Conservation (phyloP, 2,888 invertebrate genomes). For the Strigamia transsilvanica region DNA sequence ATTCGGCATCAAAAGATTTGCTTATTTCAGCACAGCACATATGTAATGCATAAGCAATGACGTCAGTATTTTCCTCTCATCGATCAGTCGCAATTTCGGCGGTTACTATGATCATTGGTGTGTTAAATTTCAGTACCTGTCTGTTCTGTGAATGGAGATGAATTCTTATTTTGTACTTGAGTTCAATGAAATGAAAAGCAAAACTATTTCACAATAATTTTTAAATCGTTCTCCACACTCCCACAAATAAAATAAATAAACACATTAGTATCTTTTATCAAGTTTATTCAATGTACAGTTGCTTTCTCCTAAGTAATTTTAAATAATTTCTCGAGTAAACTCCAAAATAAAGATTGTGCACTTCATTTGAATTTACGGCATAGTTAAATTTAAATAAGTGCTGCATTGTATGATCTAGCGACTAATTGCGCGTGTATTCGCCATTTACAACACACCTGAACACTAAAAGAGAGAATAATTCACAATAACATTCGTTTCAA, state of each 20-base stretch:
- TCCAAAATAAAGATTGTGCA: too few species aligned
- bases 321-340: too few species aligned
- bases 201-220: not conserved
- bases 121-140: not conserved
- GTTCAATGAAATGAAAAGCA: not conserved
- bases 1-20: not conserved
- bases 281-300: not conserved
- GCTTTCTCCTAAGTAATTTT: too few species aligned
- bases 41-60: too few species aligned
- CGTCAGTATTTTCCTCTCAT: not conserved
- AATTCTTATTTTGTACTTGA: not conserved
- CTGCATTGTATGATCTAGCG: too few species aligned
- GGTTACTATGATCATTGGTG: conserved; percentile 1
- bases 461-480: too few species aligned
- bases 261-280: not conserved
- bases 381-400: too few species aligned
- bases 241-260: not conserved
- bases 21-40: not conserved
- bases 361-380: too few species aligned
- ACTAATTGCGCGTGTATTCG: too few species aligned
- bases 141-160: conserved; percentile 8
- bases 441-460: too few species aligned
- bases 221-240: not conserved
- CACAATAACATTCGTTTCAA: too few species aligned
- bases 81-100: not conserved